phyloP scores from a whole-genome alignment of 2,888 invertebrate species.

The Dynastes grantii region DNA sequence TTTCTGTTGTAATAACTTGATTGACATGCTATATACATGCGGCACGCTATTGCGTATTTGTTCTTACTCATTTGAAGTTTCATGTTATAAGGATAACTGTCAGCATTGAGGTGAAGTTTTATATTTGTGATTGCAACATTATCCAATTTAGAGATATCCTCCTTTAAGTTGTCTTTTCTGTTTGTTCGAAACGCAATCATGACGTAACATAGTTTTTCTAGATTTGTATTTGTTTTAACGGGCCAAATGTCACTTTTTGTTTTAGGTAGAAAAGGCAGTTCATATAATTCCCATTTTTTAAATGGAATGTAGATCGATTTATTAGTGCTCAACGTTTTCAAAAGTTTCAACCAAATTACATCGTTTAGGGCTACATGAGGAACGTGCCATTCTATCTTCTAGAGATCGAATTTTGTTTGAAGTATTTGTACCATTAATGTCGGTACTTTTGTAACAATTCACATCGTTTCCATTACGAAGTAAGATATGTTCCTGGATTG shows the following conservation, averaged over 20 bases:
- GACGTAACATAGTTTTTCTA: slow-evolving; percentile 47
- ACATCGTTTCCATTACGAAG: too few relatives aligned
- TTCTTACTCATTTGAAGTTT: slow-evolving; percentile 21
- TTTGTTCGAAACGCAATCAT: slow-evolving; percentile 33
- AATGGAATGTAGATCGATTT: slow-evolving; percentile 25
- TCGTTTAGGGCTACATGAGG: too few relatives aligned
- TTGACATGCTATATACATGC: slow-evolving; percentile 2
- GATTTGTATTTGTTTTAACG: slow-evolving; percentile 38
- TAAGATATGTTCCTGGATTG: too few relatives aligned
- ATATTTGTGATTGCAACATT: slow-evolving; percentile 29
- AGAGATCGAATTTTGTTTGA: too few relatives aligned
- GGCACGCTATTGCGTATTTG: slow-evolving; percentile 24
- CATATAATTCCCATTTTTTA: slow-evolving; percentile 41
- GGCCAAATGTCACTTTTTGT: slow-evolving; percentile 42
- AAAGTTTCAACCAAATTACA: too few relatives aligned
- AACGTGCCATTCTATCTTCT: too few relatives aligned
- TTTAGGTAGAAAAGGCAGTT: slow-evolving; percentile 26
- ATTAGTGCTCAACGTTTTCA: background rate
- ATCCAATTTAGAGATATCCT: slow-evolving; percentile 20
- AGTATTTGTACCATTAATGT: too few relatives aligned
- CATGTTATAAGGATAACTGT: slow-evolving; percentile 37
- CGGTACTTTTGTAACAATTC: too few relatives aligned
- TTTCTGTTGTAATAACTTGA: slow-evolving; percentile 17
- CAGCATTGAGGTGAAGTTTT: slow-evolving; percentile 51
- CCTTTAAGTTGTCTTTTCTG: slow-evolving; percentile 7